Base-by-base conservation (phyloP, 53 echinoderm and acorn worm species). In the Echinometra lucunter region DNA sequence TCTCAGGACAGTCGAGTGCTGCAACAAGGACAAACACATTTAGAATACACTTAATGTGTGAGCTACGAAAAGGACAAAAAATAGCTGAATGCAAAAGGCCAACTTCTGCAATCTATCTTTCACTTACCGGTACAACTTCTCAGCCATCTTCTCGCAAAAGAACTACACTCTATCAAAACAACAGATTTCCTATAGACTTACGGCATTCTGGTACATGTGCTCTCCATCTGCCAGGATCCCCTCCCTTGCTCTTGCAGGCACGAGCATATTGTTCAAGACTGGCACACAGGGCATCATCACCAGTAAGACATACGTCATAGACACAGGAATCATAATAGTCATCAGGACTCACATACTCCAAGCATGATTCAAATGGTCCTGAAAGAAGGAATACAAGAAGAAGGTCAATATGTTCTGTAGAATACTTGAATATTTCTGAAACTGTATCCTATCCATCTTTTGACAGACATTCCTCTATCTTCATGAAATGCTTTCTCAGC, bases 241-340 rank as follows among this genome's bases (percentile, higher is more conserved):
- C 97, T 16, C 97, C 98, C 74, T 56, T 69, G 12, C 82, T 57
- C 82, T 85, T 66, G 89, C 97, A 97, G 18, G 94, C 95, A 58
- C 88, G 44, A n/a, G n/a, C n/a, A n/a, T n/a, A n/a, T n/a, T n/a
- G n/a, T 63, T 92, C 88, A 45, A 98, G 69, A 91, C 95, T 97
- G 95, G 96, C 95, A 89, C 98, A 98, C 49, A 95, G 87, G 13
- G 91, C 69, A 32, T 95, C 94, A 37, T 98, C 97, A 17, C 96
- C 95, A 18, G 98, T 97, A 57, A 92, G 88, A 66, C 98, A 98
- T 25, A 98, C 92, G 82, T 98, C 98, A 94, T 97, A 98, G 44
- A 96, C 80, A 30, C 98, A 98, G 18, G 98, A 95, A 1, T 92
- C 91, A 35, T 95, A 94, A 82, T 96, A 97, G 12, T 95, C 87